Evolutionary conservation across 2,888 invertebrate species (phyloP), one percentile per base, ranked within the genome.

Genomic region (Chloroclystis v-ata): DNA sequence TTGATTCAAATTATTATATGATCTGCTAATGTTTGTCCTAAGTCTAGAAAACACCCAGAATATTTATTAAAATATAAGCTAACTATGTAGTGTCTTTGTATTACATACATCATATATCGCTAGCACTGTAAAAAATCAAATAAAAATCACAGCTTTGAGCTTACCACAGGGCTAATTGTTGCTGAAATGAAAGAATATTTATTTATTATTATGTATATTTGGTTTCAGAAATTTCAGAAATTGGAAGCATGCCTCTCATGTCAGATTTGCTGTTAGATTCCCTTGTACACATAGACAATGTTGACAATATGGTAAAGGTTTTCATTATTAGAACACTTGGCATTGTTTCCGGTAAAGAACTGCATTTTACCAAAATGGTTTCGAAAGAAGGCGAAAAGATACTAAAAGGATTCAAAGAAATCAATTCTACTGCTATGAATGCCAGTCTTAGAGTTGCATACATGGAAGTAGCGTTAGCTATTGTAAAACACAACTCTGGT

Each of bases 401-500:
- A 9, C 54, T 58, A 0, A 62, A 69, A 44, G 69, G 62, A 0
- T 77, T 80, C 42, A 70, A 64, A 40, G 63, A 75, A 9, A 72
- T 82, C 1, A 70, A 76, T 20, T 59, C 65, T 0, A 61, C 78
- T 0, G 67, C 76, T 13, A 77, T 90, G 38, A 86, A 87, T 44
- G 90, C 92, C 0, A 92, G 92, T 10, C 76, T 93, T 16, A 92
- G 92, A 70, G 87, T 93, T 39, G 93, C 92, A 0, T 92, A 90
- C 48, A 89, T 93, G 47, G 90, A 91, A 40, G 85, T 94, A 50
- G 83, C 93, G 11, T 69, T 89, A 8, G 80, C 91, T 8, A 78
- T 93, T 25, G 78, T 91, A 5, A 78, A 82, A 28, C 93, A 94
- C 63, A 82, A 84, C 52, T 83, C 90, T 2, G 94, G 95, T 0